A percentile compares a stretch with the other conserved stretches of the same genome.
Conservation (phyloP, 1,140 invertebrate genomes). For the Zaprionus inermis region DNA sequence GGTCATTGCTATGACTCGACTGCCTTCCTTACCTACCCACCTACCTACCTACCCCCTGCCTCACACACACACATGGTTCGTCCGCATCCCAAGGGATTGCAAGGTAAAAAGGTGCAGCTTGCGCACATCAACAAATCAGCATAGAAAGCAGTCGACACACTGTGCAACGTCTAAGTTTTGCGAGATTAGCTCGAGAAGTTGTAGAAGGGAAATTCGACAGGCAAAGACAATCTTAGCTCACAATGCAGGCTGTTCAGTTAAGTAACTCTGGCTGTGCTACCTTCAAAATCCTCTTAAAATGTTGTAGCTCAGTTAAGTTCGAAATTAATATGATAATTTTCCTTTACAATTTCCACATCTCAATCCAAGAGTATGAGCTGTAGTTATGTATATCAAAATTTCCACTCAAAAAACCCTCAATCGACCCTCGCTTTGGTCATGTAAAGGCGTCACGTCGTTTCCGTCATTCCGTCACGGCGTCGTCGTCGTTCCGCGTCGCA, state of each 20-base stretch:
- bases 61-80: background rate
- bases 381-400: no score
- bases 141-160: conserved; percentile 38
- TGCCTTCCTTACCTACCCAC: background rate
- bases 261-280: no score
- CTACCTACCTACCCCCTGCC: background rate
- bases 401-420: background rate
- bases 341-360: no score
- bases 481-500: conserved; percentile 4
- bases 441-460: conserved; percentile 26
- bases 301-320: no score
- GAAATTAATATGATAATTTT: no score
- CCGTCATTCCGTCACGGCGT: background rate
- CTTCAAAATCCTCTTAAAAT: no score
- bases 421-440: conserved; percentile 17
- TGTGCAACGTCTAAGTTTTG: conserved; percentile 9
- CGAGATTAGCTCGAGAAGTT: conserved; percentile 11
- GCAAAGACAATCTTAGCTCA: no score
- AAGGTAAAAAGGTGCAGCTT: conserved; percentile 30
- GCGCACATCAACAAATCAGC: conserved; percentile 51
- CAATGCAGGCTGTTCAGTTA: no score
- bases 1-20: conserved; percentile 41
- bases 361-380: no score
- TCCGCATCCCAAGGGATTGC: conserved; percentile 34
- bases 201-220: no score